Evolutionary conservation across 2,797 vertebrate species (phyloP).

Genomic region (Tenualosa ilisha): DNA sequence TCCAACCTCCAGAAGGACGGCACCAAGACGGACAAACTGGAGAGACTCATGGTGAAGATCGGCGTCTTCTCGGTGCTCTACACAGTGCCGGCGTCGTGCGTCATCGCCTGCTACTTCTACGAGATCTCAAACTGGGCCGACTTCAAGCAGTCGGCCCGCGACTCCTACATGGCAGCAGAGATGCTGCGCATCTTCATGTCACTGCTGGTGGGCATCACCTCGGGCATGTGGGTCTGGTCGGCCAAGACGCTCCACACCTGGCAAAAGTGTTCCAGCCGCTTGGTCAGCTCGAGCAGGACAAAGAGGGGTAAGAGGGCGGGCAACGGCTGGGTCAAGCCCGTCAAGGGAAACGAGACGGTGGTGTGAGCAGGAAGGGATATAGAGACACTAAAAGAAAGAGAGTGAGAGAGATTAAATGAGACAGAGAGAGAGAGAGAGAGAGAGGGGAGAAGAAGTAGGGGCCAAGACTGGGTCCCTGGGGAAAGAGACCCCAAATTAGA

Average conservation of each 20-base stretch:
- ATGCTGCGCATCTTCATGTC: slow-evolving; percentile 99
- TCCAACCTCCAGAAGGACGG: slow-evolving; percentile 99
- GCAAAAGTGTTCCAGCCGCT: slow-evolving; percentile 90
- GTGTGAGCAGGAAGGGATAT: slow-evolving; percentile 74
- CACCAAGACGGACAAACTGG: slow-evolving; percentile 97
- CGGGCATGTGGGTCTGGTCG: slow-evolving; percentile 99
- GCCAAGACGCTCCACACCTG: slow-evolving; percentile 97
- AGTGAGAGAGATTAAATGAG: slow-evolving; percentile 26
- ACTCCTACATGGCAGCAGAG: slow-evolving; percentile 94
- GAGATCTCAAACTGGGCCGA: slow-evolving; percentile 94
- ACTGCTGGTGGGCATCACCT: slow-evolving; percentile 95
- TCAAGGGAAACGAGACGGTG: slow-evolving; percentile 94
- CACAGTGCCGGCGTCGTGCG: slow-evolving; percentile 93
- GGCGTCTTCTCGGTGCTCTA: slow-evolving; percentile 97
- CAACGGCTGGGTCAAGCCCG: slow-evolving; percentile 88
- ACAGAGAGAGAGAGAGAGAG: slow-evolving; percentile 20
- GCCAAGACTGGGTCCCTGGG: not conserved
- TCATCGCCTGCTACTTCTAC: slow-evolving; percentile 96
- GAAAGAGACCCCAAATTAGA: not conserved
- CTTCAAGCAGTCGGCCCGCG: slow-evolving; percentile 83
- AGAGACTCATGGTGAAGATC: slow-evolving; percentile 97
- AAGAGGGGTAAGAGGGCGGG: slow-evolving; percentile 83
- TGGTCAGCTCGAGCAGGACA: slow-evolving; percentile 87
- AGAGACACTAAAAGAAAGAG: not conserved
- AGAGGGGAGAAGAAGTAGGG: not conserved